These are phyloP conservation scores for Condylura cristata DNA, from an alignment of 2,113 vertebrate genomes.

Conservation along the genomic window DNA sequence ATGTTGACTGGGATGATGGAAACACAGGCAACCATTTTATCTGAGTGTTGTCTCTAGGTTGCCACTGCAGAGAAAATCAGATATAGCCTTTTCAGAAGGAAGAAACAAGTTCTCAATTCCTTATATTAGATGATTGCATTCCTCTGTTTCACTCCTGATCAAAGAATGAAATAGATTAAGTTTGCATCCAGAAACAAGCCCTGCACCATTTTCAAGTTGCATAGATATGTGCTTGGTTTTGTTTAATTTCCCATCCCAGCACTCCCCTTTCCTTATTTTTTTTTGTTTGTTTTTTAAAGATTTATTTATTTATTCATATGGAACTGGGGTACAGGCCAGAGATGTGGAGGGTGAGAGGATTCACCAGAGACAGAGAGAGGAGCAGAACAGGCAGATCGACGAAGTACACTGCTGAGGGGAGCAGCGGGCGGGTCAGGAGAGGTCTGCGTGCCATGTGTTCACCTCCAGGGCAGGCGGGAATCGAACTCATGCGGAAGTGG, in stretches of 20 bases:
- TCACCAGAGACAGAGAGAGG: too few relatives aligned
- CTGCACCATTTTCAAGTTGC: not conserved
- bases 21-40: not conserved
- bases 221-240: not conserved
- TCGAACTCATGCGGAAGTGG: too few relatives aligned
- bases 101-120: not conserved
- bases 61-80: not conserved
- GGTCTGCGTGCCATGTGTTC: too few relatives aligned
- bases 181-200: not conserved
- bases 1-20: conserved; percentile 3
- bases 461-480: too few relatives aligned
- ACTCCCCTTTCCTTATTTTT: not conserved
- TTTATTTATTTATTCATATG: too few relatives aligned
- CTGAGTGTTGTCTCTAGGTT: not conserved
- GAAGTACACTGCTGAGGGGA: too few relatives aligned
- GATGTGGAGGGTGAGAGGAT: too few relatives aligned
- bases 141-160: not conserved
- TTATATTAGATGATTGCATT: not conserved
- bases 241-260: not conserved
- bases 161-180: not conserved
- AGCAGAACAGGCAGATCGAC: too few relatives aligned
- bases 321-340: too few relatives aligned
- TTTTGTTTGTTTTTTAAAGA: too few relatives aligned
- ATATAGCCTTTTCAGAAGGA: not conserved
- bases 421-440: too few relatives aligned